These are phyloP conservation scores for Charadrius vociferus DNA, from an alignment of 2,113 vertebrate genomes.

Conservation along the genomic window DNA sequence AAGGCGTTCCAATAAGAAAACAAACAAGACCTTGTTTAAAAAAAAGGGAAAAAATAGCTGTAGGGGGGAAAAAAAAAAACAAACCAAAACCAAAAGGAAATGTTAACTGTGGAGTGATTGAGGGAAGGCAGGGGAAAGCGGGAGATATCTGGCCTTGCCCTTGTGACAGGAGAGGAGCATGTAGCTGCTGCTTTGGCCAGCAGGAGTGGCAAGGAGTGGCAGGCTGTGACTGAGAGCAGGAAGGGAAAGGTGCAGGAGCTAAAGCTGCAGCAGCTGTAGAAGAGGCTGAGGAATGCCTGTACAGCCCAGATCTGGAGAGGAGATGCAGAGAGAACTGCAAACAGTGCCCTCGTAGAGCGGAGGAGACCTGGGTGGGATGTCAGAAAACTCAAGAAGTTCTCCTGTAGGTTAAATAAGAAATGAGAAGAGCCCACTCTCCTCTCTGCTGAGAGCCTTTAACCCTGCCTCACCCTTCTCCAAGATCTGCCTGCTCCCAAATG, in stretches of 20 bases:
- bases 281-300: not conserved
- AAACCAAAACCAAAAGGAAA: not conserved
- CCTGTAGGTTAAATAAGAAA: not conserved
- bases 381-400: not conserved
- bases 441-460: not conserved
- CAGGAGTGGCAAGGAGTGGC: not conserved
- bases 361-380: not conserved
- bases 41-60: not conserved
- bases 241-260: not conserved
- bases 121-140: not conserved
- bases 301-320: accelerated
- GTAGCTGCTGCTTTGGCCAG: not conserved
- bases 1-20: not conserved
- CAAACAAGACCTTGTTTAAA: not conserved
- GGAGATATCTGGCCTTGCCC: not conserved
- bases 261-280: accelerated
- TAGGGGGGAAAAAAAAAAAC: no score
- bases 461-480: not conserved
- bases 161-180: not conserved
- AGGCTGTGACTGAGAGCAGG: not conserved
- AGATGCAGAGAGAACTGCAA: not conserved
- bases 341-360: accelerated
- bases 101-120: not conserved
- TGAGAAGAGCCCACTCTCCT: not conserved
- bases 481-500: not conserved